Percentiles rank a stretch among this genome's conserved stretches.
Conservation (phyloP, 2,113 vertebrate genomes). For the human (Homo sapiens) region GRCh38 chr1:188088501-188089000, state of each 20-base stretch:
- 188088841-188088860: too few relatives aligned
- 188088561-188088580: background rate
- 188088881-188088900: background rate
- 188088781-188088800: background rate
- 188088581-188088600: background rate
- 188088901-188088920: background rate
- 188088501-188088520: background rate
- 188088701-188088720: background rate
- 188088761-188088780: background rate
- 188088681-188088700: background rate
- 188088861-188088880: background rate
- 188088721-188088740: background rate
- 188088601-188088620: background rate
- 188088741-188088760: background rate
- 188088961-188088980: too few relatives aligned
- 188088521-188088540: background rate
- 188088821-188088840: background rate
- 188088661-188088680: background rate
- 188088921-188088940: rapidly evolving
- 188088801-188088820: background rate
- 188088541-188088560: background rate
- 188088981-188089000: too few relatives aligned
- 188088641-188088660: background rate
- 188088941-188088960: too few relatives aligned
- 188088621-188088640: background rate